Evolutionary conservation across 2,113 vertebrate species (phyloP), one percentile per base, ranked within the genome.

Genomic region (Phainopepla nitens): DNA sequence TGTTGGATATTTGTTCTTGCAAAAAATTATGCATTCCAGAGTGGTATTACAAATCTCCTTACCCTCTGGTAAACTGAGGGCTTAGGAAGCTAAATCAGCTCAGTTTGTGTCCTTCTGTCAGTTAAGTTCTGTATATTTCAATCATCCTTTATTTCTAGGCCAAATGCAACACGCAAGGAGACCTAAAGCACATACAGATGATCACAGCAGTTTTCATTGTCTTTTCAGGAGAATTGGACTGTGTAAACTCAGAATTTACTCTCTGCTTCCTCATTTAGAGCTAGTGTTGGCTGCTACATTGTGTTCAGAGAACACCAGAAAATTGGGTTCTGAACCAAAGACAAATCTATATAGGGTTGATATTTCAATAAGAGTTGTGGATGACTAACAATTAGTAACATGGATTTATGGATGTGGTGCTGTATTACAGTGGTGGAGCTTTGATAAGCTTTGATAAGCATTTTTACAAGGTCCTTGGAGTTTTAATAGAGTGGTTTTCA

Each of bases 381-480:
- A 69, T 93, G 60, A 20, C 69, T 94, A 93, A 89, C 73, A 80
- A 84, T 93, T 94, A 95, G 84, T 86, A 70, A 20, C 20, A 76
- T 49, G 11, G 39, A 60, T 97, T 96, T 94, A 58, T 57, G 54
- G 35, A 82, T 91, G 23, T 64, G 73, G 78, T 88, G 51, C 58
- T 54, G 44, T 72, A 28, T 88, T 90, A 69, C 39, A 87, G 64
- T 96, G 88, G 61, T 53, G 73, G 89, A 44, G 62, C 64, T 90
- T 95, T 79, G 76, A 82, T 83, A 70, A 71, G 36, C 54, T 91
- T 95, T 78, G 78, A 82, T 80, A 68, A 68, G 54, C 57, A 61
- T 85, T 41, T 96, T 96, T 96, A 93, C 80, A 90, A 86, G 86
- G 89, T 81, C 91, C 56, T 90, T 80, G 69, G 83, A 96, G 87